Base-by-base conservation (phyloP, 2,113 vertebrate species). In the Pseudopodoces humilis region DNA sequence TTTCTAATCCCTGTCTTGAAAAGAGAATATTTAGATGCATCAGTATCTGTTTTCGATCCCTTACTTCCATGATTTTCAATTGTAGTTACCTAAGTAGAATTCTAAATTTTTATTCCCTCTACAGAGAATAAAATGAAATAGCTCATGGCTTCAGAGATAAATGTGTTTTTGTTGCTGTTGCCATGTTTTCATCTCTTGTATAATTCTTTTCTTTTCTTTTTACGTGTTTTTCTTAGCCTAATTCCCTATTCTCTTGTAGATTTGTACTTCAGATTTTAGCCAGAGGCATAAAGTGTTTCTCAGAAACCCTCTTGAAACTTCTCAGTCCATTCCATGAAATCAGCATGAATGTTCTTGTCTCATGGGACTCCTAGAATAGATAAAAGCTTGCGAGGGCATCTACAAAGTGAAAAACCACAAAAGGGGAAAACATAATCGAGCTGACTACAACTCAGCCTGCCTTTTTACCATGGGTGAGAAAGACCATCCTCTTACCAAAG, bases 181-280 rank as follows among this genome's bases (percentile, higher is more conserved):
- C 69, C 52, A 55, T 68, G 69, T 81, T 94, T 96, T 92, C 44
- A 35, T 67, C 39, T 94, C 88, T 49, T 86, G 37, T 74, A 60
- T 53, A 6, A n/a, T 63, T 72, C 15, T 69, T 79, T 37, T 31
- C 35, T 76, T 55, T 31, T 41, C 9, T 68, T 69, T 47, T 25
- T 33, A 7, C 56, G 63, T 27, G 11, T 88, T 85, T 68, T 58
- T 47, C 72, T 93, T 82, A 77, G n/a, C 65, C 44, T 93, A 83
- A 95, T 82, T 95, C 81, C 92, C 92, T 78, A 62, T 92, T 94
- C 74, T 79, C 67, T 80, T 89, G 87, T 89, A 91, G 68, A 92
- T 92, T 80, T 93, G 80, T 79, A 62, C 62, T 92, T 95, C 86
- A 72, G 65, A 71, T 93, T 95, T 94, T 89, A 95, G 95, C 90